Evolutionary conservation across 2,113 vertebrate species (phyloP).

Genomic region (Onychostoma macrolepis): DNA sequence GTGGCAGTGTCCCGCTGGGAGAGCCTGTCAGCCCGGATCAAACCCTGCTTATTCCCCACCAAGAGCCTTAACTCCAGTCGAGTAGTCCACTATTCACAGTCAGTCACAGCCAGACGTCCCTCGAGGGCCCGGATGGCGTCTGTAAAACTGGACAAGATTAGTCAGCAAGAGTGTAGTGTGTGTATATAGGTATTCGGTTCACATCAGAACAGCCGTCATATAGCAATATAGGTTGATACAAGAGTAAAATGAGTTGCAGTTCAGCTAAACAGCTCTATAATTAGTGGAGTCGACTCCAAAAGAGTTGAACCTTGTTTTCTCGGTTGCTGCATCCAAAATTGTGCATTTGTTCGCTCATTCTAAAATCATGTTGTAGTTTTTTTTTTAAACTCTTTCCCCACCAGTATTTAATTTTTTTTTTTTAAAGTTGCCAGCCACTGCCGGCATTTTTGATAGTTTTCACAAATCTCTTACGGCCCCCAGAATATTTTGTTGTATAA

Average conservation of each 20-base stretch:
- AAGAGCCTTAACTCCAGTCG: neutral
- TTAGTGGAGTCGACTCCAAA: too few species aligned
- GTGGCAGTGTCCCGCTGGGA: conserved; percentile 46
- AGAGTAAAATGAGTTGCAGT: neutral
- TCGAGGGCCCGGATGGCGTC: neutral
- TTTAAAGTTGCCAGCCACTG: too few species aligned
- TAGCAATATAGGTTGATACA: neutral
- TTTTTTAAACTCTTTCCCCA: too few species aligned
- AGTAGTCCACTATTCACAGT: conserved; percentile 36
- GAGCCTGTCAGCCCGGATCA: conserved; percentile 53
- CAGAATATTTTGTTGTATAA: too few species aligned
- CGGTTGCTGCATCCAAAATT: too few species aligned
- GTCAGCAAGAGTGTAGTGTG: conserved; percentile 1
- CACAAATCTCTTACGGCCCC: too few species aligned
- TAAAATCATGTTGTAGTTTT: too few species aligned
- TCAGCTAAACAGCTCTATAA: neutral
- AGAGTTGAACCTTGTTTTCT: too few species aligned
- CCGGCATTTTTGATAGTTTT: too few species aligned
- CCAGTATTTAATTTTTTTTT: too few species aligned
- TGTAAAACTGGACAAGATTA: conserved; percentile 14
- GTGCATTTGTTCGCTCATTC: too few species aligned
- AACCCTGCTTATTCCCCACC: conserved; percentile 32
- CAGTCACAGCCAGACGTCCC: conserved; percentile 3
- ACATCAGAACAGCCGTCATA: too few species aligned
- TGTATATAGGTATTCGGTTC: neutral